phyloP scores from a whole-genome alignment of 2,113 vertebrate species.

The Trichomycterus rosablanca region DNA sequence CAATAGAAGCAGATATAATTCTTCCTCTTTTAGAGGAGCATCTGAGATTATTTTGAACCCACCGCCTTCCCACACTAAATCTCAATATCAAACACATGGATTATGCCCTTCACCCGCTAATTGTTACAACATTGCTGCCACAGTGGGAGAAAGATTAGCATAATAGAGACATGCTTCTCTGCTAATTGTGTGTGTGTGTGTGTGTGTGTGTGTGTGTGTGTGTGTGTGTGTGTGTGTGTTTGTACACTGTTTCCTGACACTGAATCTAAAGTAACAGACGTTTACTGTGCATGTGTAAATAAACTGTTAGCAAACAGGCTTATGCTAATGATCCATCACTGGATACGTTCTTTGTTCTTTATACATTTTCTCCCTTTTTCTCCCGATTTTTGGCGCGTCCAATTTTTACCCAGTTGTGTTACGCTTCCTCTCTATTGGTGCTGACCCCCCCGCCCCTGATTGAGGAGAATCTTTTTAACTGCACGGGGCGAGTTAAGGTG shows the following conservation, averaged over 20 bases:
- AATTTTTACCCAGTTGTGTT: too few species aligned
- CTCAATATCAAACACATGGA: conserved; percentile 44
- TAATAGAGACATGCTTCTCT: conserved; percentile 28
- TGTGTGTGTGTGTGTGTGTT: too few species aligned
- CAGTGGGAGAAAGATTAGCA: conserved; percentile 37
- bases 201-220: too few species aligned
- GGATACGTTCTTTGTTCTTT: too few species aligned
- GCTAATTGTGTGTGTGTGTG: conserved; percentile 41
- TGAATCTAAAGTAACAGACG: conserved; percentile 10
- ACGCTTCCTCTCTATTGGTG: too few species aligned
- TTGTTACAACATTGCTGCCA: conserved; percentile 33
- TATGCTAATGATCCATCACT: conserved; percentile 6
- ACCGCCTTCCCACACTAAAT: conserved; percentile 34
- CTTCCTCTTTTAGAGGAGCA: too few species aligned
- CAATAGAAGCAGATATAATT: too few species aligned
- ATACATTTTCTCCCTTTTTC: too few species aligned
- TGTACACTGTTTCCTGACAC: conserved; percentile 8
- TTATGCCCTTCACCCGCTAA: conserved; percentile 27
- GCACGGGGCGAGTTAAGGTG: too few species aligned
- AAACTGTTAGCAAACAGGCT: conserved; percentile 6
- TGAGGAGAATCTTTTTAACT: too few species aligned
- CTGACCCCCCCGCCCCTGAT: too few species aligned
- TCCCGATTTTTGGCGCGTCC: too few species aligned
- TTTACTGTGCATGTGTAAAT: conserved; percentile 26
- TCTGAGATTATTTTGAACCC: conserved; percentile 24